A percentile compares a stretch with the other conserved stretches of the same genome.
Conservation (phyloP, 2,113 vertebrate species). For the Kryptolebias marmoratus region DNA sequence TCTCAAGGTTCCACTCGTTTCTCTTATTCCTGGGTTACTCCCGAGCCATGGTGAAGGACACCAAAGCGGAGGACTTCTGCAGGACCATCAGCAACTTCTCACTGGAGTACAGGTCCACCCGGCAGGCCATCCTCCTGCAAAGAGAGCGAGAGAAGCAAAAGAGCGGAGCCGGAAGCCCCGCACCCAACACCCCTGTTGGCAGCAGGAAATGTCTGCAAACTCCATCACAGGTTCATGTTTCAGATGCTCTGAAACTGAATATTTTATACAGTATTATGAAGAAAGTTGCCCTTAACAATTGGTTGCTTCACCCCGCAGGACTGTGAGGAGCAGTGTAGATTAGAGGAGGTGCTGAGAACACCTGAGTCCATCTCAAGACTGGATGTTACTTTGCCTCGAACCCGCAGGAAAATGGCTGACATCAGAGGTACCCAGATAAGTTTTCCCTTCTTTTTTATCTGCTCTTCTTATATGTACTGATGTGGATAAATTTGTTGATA, state of each 20-base stretch:
- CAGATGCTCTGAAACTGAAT: background rate
- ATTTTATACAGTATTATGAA: background rate
- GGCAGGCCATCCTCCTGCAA: constrained; percentile 73
- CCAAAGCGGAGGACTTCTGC: constrained; percentile 77
- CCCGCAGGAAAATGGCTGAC: constrained; percentile 65
- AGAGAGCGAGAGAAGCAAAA: constrained; percentile 64
- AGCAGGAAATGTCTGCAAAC: constrained; percentile 36
- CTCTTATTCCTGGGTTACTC: constrained; percentile 83
- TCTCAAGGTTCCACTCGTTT: constrained; percentile 81
- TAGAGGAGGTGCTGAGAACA: constrained; percentile 78
- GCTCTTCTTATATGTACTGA: no score
- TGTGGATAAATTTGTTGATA: no score
- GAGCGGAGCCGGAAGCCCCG: constrained; percentile 6
- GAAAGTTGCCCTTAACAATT: background rate
- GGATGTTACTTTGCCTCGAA: constrained; percentile 70
- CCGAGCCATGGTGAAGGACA: constrained; percentile 68
- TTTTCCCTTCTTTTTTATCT: background rate
- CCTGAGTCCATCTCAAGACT: constrained; percentile 48
- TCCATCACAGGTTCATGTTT: constrained; percentile 26
- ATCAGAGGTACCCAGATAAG: constrained; percentile 43
- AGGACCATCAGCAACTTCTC: constrained; percentile 82
- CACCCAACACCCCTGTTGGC: constrained; percentile 17
- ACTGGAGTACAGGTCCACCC: constrained; percentile 75
- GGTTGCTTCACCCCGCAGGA: constrained; percentile 41
- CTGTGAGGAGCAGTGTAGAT: constrained; percentile 62